phyloP scores from a whole-genome alignment of 1,140 invertebrate genomes.

The Drosophila serrata region DNA sequence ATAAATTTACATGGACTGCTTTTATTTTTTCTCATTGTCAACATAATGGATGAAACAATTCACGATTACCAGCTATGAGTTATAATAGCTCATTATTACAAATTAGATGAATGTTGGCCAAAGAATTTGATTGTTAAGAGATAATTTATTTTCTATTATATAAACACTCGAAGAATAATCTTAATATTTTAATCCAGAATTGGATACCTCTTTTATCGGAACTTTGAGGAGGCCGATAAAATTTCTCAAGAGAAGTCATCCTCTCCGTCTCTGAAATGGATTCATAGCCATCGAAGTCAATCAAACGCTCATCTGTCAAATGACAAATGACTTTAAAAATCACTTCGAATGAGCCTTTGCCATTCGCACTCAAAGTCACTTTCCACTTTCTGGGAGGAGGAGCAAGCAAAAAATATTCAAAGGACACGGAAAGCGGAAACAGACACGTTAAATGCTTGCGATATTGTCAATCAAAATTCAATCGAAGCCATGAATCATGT shows the following conservation, averaged over 20 bases:
- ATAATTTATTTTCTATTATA: background rate
- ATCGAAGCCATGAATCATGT: conserved; percentile 82
- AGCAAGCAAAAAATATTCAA: conserved; percentile 40
- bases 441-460: conserved; percentile 85
- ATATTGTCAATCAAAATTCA: conserved; percentile 85
- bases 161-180: background rate
- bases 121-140: background rate
- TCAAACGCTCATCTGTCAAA: conserved; percentile 80
- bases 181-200: background rate
- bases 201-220: background rate
- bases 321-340: conserved; percentile 84
- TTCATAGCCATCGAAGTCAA: conserved; percentile 69
- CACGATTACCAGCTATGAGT: conserved; percentile 22
- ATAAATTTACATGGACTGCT: conserved; percentile 57
- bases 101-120: conserved; percentile 2
- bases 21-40: conserved; percentile 38
- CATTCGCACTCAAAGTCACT: conserved; percentile 29
- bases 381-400: conserved; percentile 13
- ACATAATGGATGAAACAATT: conserved; percentile 1
- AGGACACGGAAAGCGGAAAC: conserved; percentile 77
- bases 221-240: background rate
- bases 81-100: conserved; percentile 20
- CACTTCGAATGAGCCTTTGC: conserved; percentile 54
- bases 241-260: background rate
- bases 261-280: conserved; percentile 25